Conservation (phyloP, 2,113 vertebrate genomes). For the cat (Felis catus) region F.catus_Fca126_mat1.0 CM031420.1:10124501-10125000, state of each 20-base stretch:
- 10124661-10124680: no score
- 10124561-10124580: no score
- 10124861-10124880: background rate
- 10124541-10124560: no score
- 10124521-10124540: no score
- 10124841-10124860: background rate
- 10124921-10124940: background rate
- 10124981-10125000: background rate
- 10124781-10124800: background rate
- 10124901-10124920: background rate
- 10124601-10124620: no score
- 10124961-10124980: background rate
- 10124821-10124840: background rate
- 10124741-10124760: background rate
- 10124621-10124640: no score
- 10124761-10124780: background rate
- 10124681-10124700: no score
- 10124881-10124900: background rate
- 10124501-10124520: no score
- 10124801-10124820: background rate
- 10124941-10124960: background rate
- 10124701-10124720: background rate
- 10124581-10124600: no score
- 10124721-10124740: background rate
- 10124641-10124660: no score